Evolutionary conservation across 2,888 invertebrate species (phyloP).

Genomic region (Synanthedon andrenaeformis): DNA sequence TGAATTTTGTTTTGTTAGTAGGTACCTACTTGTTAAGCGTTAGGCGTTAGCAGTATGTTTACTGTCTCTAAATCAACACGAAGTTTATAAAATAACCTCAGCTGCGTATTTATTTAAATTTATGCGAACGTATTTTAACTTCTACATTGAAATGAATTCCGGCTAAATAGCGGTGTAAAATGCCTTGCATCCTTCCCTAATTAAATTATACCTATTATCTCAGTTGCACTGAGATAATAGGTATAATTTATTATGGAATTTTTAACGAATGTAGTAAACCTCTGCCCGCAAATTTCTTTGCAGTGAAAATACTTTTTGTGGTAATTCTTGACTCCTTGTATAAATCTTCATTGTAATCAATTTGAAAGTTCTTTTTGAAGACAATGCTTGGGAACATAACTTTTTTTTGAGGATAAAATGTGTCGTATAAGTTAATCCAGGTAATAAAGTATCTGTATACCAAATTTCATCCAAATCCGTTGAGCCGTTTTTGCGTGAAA

Average conservation of each 20-base stretch:
- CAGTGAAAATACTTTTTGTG: too few relatives aligned
- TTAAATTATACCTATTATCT: not conserved
- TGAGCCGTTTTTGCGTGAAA: too few relatives aligned
- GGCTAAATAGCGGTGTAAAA: not conserved
- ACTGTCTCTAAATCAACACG: not conserved
- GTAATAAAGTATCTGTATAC: too few relatives aligned
- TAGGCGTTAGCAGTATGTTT: not conserved
- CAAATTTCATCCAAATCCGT: too few relatives aligned
- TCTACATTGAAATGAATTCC: not conserved
- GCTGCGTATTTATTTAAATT: not conserved
- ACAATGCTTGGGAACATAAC: not conserved
- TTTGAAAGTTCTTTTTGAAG: too few relatives aligned
- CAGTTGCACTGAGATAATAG: not conserved
- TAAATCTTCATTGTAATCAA: too few relatives aligned
- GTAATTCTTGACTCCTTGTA: too few relatives aligned
- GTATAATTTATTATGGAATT: not conserved
- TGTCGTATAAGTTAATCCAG: too few relatives aligned
- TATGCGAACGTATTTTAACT: not conserved
- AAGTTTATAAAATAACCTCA: not conserved
- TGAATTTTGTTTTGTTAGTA: too few relatives aligned
- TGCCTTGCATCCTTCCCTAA: not conserved
- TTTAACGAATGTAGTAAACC: too few relatives aligned
- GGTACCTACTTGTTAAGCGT: not conserved
- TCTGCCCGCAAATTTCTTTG: too few relatives aligned
- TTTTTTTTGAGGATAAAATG: too few relatives aligned